Percentiles rank a stretch among this genome's conserved stretches.
These are phyloP conservation scores for Istiophorus platypterus DNA, from an alignment of 2,113 vertebrate genomes.

Conservation along the genomic window DNA sequence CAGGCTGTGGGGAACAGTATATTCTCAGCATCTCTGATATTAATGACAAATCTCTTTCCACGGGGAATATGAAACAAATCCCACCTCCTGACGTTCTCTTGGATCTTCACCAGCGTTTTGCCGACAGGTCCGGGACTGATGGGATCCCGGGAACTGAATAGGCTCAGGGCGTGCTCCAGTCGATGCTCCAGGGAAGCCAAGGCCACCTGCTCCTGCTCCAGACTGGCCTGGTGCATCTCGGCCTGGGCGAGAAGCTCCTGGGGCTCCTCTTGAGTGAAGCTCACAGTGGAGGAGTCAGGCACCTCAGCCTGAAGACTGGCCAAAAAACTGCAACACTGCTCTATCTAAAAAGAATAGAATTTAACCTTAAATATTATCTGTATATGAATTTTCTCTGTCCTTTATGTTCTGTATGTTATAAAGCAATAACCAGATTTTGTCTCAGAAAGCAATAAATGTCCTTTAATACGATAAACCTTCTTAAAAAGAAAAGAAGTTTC, in stretches of 20 bases:
- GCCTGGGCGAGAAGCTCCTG: constrained; percentile 79
- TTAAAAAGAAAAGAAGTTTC: too few relatives aligned
- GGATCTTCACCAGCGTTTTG: constrained; percentile 87
- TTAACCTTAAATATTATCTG: not conserved
- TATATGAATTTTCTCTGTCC: not conserved
- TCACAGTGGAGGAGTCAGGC: constrained; percentile 81
- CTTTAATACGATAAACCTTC: too few relatives aligned
- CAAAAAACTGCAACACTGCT: constrained; percentile 88
- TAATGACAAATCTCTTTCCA: not conserved
- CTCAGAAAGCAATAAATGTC: too few relatives aligned
- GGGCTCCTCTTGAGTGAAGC: constrained; percentile 82
- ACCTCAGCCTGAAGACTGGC: constrained; percentile 88
- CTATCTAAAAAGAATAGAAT: constrained; percentile 81
- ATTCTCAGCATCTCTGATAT: constrained; percentile 34
- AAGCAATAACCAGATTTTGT: too few relatives aligned
- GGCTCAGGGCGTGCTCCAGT: constrained; percentile 78
- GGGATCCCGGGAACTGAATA: constrained; percentile 54
- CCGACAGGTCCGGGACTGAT: constrained; percentile 68
- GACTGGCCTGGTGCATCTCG: constrained; percentile 78
- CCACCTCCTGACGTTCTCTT: constrained; percentile 87
- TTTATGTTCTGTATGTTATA: not conserved
- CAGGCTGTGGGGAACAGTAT: constrained; percentile 79
- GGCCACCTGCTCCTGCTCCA: constrained; percentile 85
- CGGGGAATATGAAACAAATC: constrained; percentile 39
- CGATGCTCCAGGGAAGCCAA: constrained; percentile 85